phyloP scores from a whole-genome alignment of 2,888 invertebrate genomes.

The Carabus problematicus region DNA sequence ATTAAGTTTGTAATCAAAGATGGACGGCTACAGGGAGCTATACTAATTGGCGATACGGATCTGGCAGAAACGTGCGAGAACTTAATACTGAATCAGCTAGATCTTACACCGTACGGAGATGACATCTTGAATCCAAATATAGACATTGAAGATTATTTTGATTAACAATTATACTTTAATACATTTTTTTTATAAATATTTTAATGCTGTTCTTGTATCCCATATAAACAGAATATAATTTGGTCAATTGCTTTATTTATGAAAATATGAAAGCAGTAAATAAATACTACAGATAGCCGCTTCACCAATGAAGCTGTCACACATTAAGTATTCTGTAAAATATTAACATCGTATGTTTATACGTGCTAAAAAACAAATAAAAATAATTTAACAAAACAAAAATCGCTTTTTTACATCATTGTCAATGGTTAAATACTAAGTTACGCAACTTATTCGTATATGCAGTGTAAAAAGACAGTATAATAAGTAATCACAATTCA shows the following conservation, averaged over 20 bases:
- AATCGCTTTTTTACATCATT: not conserved
- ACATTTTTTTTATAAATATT: not conserved
- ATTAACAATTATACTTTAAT: slow-evolving; percentile 63
- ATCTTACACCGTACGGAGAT: slow-evolving; percentile 86
- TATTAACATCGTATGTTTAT: not conserved
- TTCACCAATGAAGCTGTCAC: not conserved
- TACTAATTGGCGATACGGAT: slow-evolving; percentile 96
- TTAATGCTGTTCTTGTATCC: not conserved
- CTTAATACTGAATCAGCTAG: slow-evolving; percentile 92
- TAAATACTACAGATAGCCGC: not conserved
- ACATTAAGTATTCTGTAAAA: not conserved
- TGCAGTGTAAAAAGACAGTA: not conserved
- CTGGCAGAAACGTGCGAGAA: slow-evolving; percentile 98
- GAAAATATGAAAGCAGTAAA: not conserved
- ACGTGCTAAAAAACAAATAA: not conserved
- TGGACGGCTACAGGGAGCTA: slow-evolving; percentile 88
- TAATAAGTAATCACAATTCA: slow-evolving; percentile 46
- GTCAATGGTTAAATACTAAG: not conserved
- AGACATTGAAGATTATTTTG: slow-evolving; percentile 99
- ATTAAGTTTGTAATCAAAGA: slow-evolving; percentile 88
- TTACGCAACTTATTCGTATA: not conserved
- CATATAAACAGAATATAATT: not conserved
- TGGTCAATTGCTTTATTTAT: not conserved
- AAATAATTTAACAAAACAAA: not conserved
- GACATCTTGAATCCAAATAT: slow-evolving; percentile 94